A percentile compares a stretch with the other conserved stretches of the same genome.
These are phyloP conservation scores for Anas platyrhynchos DNA, from an alignment of 2,113 vertebrate genomes.

Conservation along the genomic window DNA sequence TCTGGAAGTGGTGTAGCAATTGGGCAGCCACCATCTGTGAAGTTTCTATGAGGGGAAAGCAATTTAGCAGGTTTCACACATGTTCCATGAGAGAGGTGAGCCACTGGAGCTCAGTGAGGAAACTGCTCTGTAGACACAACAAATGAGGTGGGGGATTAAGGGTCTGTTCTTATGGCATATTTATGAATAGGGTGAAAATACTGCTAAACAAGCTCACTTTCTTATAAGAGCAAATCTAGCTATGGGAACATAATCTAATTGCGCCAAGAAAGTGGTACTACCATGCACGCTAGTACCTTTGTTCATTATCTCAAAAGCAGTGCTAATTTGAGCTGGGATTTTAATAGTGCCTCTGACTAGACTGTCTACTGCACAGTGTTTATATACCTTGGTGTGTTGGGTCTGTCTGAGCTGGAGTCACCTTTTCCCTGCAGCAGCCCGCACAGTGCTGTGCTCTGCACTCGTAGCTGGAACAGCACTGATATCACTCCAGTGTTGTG, in stretches of 20 bases:
- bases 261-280: not conserved
- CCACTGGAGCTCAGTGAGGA: not conserved
- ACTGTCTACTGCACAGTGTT: not conserved
- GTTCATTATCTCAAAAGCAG: not conserved
- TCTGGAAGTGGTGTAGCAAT: not conserved
- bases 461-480: too few relatives aligned
- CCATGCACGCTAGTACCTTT: not conserved
- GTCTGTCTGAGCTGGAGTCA: too few relatives aligned
- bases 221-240: not conserved
- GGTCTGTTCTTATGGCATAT: not conserved
- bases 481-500: too few relatives aligned
- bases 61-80: not conserved
- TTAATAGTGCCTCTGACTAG: not conserved
- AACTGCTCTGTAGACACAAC: not conserved
- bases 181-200: not conserved
- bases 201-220: not conserved
- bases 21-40: not conserved
- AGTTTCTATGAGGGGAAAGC: not conserved
- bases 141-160: not conserved
- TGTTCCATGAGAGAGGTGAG: not conserved
- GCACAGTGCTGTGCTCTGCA: too few relatives aligned
- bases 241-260: not conserved
- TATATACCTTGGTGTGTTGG: not conserved
- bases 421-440: too few relatives aligned
- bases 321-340: not conserved